phyloP scores from a whole-genome alignment of 2,113 vertebrate genomes.

The Oxygymnocypris stewartii region DNA sequence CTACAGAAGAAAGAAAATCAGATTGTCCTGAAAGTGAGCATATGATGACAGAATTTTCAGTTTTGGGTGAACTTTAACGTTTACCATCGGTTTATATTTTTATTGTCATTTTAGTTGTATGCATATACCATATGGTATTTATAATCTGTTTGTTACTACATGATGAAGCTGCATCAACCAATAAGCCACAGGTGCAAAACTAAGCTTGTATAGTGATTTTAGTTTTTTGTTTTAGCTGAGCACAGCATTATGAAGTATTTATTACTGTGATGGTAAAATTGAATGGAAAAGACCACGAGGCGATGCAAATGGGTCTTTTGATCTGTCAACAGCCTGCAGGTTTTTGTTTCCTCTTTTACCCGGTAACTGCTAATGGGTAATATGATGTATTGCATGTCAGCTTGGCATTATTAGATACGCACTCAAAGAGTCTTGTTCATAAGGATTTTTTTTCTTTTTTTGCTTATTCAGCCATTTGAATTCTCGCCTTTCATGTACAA shows the following conservation, averaged over 20 bases:
- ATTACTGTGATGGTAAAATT: constrained; percentile 47
- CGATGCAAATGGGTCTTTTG: constrained; percentile 66
- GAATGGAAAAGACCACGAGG: constrained; percentile 64
- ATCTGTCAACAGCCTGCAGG: constrained; percentile 65
- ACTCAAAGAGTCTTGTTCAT: constrained; percentile 70
- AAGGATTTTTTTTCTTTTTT: constrained; percentile 72
- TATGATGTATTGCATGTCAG: constrained; percentile 92
- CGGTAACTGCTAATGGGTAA: constrained; percentile 82
- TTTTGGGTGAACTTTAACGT: neutral
- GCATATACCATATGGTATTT: neutral
- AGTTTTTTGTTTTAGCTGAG: too few relatives aligned
- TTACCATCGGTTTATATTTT: neutral
- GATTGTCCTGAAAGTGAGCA: neutral
- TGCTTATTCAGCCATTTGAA: constrained; percentile 97
- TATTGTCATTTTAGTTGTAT: neutral
- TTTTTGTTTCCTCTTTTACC: constrained; percentile 70
- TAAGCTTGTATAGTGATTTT: constrained; percentile 29
- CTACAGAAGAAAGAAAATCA: neutral
- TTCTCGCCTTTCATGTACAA: constrained; percentile 88
- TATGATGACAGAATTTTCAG: neutral
- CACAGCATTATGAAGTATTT: constrained; percentile 52
- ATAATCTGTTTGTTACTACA: neutral
- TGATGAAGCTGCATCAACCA: constrained; percentile 11
- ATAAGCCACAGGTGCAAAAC: constrained; percentile 44
- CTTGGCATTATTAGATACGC: constrained; percentile 79